Evolutionary conservation across 2,797 vertebrate genomes (phyloP).

Genomic region (Alosa sapidissima): DNA sequence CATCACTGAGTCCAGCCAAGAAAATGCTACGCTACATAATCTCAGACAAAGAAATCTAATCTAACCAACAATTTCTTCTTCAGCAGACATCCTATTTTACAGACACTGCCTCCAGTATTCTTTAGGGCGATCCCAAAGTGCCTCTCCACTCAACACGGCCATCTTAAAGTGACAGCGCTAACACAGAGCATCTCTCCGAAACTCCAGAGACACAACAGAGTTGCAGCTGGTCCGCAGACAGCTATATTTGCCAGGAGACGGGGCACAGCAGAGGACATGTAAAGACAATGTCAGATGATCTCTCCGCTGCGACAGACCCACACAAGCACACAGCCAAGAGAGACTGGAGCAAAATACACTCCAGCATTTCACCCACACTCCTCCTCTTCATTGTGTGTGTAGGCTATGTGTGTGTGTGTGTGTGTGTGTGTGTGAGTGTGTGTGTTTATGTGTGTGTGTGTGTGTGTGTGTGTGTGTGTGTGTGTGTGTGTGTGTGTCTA

Average conservation of each 20-base stretch:
- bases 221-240: neutral
- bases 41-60: neutral
- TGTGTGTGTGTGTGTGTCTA: neutral
- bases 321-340: constrained; percentile 40
- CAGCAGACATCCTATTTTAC: neutral
- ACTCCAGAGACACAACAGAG: neutral
- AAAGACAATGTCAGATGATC: neutral
- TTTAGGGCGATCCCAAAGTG: neutral
- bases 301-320: neutral
- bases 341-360: neutral
- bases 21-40: neutral
- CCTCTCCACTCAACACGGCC: neutral
- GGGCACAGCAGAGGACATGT: neutral
- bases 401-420: no score
- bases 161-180: neutral
- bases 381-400: no score
- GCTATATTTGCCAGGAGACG: neutral
- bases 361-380: neutral
- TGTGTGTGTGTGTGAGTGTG: neutral
- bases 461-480: neutral
- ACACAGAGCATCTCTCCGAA: neutral
- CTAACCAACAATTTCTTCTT: neutral
- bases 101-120: neutral
- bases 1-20: neutral
- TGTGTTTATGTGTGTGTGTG: neutral